These are phyloP conservation scores for Falco columbarius DNA, from an alignment of 2,797 vertebrate species.

Conservation along the genomic window DNA sequence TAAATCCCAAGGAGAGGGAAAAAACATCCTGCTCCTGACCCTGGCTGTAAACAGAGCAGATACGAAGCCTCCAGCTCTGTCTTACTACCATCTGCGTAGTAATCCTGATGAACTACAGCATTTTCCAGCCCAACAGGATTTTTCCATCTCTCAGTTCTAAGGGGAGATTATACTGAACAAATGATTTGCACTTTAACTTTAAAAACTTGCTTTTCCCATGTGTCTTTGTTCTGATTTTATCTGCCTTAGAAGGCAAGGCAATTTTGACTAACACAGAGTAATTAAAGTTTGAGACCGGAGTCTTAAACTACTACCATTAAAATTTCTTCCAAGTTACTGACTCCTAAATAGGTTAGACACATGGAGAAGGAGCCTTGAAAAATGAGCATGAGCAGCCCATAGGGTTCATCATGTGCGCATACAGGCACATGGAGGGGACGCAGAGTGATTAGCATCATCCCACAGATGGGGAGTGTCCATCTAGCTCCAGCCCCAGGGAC, in stretches of 20 bases:
- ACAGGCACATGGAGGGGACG: neutral
- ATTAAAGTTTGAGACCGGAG: neutral
- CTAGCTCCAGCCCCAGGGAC: neutral
- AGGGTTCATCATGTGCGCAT: accelerated
- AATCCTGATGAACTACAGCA: neutral
- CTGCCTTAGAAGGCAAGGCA: neutral
- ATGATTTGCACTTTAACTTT: neutral
- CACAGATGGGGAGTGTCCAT: accelerated
- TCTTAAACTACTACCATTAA: neutral
- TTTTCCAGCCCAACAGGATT: neutral
- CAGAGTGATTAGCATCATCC: accelerated
- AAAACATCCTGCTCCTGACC: neutral
- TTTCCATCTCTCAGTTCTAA: slow-evolving; percentile 7
- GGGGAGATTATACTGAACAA: neutral
- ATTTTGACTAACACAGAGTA: slow-evolving; percentile 1
- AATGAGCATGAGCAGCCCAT: accelerated
- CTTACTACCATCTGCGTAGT: neutral
- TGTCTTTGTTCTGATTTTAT: slow-evolving; percentile 2
- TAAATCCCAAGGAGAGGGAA: neutral
- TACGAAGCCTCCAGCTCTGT: neutral
- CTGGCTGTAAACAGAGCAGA: neutral
- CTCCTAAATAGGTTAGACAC: neutral
- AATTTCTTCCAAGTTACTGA: neutral
- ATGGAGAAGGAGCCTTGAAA: neutral
- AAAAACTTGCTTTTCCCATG: neutral